Evolutionary conservation across 2,797 vertebrate genomes (phyloP).

Genomic region (Lindbergichthys nudifrons): DNA sequence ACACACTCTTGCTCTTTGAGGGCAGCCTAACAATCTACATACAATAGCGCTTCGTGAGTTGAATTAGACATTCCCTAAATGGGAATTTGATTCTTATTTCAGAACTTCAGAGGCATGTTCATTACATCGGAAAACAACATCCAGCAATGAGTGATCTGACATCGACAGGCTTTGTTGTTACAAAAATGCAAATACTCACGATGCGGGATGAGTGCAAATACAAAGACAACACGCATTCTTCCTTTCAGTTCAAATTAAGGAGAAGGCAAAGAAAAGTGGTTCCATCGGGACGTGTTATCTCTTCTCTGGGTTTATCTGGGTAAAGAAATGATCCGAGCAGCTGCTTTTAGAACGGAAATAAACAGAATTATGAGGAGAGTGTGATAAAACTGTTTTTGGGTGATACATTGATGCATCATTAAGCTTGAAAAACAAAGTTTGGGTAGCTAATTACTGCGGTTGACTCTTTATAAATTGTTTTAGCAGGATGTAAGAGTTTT

Average conservation of each 20-base stretch:
- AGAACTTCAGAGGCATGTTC: slow-evolving; percentile 81
- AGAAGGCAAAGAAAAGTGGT: slow-evolving; percentile 72
- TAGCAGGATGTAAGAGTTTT: slow-evolving; percentile 22
- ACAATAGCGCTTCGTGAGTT: slow-evolving; percentile 61
- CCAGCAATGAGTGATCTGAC: slow-evolving; percentile 78
- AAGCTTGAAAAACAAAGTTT: slow-evolving; percentile 67
- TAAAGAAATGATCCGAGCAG: slow-evolving; percentile 67
- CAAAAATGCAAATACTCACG: slow-evolving; percentile 81
- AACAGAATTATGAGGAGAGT: slow-evolving; percentile 70
- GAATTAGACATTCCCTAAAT: slow-evolving; percentile 77
- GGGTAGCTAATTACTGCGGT: slow-evolving; percentile 64
- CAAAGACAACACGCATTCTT: slow-evolving; percentile 69
- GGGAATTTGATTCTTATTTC: slow-evolving; percentile 81
- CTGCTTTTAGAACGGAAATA: slow-evolving; percentile 74
- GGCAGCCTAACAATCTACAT: slow-evolving; percentile 53
- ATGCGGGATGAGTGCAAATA: slow-evolving; percentile 72
- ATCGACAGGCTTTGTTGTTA: slow-evolving; percentile 85
- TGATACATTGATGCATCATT: slow-evolving; percentile 73
- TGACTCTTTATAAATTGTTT: slow-evolving; percentile 40
- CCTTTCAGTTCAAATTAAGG: slow-evolving; percentile 82
- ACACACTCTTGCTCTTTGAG: slow-evolving; percentile 51
- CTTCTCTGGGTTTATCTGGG: slow-evolving; percentile 74
- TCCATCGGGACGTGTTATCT: slow-evolving; percentile 79
- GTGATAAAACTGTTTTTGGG: slow-evolving; percentile 61
- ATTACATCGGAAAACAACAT: slow-evolving; percentile 79